phyloP scores from a whole-genome alignment of 2,797 vertebrate genomes.

The Melanotaenia trifasciata region DNA sequence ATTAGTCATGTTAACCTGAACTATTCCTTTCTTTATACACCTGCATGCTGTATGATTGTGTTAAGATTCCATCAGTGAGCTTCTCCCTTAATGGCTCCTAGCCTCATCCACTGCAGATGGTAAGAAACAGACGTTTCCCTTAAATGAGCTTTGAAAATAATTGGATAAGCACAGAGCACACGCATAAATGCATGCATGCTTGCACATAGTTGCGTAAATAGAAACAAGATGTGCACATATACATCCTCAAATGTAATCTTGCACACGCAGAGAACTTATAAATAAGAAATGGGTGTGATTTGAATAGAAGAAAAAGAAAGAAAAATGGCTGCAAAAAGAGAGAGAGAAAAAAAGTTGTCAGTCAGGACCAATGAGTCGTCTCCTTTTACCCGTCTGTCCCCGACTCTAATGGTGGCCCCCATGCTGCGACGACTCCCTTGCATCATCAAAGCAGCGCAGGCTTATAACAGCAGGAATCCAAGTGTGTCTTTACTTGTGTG shows the following conservation, averaged over 20 bases:
- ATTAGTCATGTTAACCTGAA: constrained; percentile 6
- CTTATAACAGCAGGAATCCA: constrained; percentile 26
- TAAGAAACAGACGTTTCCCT: constrained; percentile 76
- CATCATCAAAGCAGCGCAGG: constrained; percentile 70
- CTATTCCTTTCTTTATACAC: constrained; percentile 4
- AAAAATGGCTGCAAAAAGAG: constrained; percentile 10
- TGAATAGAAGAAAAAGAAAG: constrained; percentile 14
- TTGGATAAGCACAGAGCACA: constrained; percentile 70
- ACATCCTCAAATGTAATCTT: constrained; percentile 45
- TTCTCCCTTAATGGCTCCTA: constrained; percentile 69
- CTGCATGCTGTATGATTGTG: constrained; percentile 22
- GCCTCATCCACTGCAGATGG: constrained; percentile 79
- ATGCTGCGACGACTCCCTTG: constrained; percentile 72
- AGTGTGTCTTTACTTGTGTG: constrained; percentile 17
- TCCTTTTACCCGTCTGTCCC: constrained; percentile 70
- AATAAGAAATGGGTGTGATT: constrained; percentile 44
- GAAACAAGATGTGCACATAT: constrained; percentile 43
- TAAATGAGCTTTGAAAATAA: constrained; percentile 79
- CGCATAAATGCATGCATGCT: constrained; percentile 14
- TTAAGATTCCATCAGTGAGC: constrained; percentile 53
- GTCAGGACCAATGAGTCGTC: constrained; percentile 75
- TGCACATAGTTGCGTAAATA: constrained; percentile 39
- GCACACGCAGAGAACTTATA: constrained; percentile 46
- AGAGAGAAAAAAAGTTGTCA: constrained; percentile 60
- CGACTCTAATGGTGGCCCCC: constrained; percentile 74